A percentile compares a stretch with the other conserved stretches of the same genome.
phyloP scores from a whole-genome alignment of 2,888 invertebrate genomes.

The Noctua janthina region DNA sequence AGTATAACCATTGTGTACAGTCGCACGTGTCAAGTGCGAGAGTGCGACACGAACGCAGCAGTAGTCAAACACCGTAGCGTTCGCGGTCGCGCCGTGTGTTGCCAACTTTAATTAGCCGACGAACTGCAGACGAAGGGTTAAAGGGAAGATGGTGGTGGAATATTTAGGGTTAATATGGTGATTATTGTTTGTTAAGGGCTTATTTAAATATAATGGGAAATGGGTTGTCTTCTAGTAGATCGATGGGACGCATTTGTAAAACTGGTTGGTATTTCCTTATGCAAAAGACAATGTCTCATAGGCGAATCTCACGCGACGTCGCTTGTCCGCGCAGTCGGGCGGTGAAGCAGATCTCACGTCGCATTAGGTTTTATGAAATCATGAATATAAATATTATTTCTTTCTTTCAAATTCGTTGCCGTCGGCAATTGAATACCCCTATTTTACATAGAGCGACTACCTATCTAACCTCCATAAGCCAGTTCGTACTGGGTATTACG shows the following conservation, averaged over 20 bases:
- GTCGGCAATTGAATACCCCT: too few relatives aligned
- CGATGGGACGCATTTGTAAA: not conserved
- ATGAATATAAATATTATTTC: too few relatives aligned
- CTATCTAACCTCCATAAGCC: too few relatives aligned
- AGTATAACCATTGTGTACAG: conserved; percentile 18
- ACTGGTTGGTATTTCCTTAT: not conserved
- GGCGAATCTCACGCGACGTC: not conserved
- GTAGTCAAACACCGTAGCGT: conserved; percentile 67
- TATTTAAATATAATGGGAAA: not conserved
- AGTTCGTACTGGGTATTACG: too few relatives aligned
- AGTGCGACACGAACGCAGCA: conserved; percentile 58
- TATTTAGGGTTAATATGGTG: conserved; percentile 11
- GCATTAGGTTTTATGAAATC: too few relatives aligned
- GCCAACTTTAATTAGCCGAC: conserved; percentile 84
- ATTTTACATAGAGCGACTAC: too few relatives aligned
- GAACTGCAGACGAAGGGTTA: conserved; percentile 73
- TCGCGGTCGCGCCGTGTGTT: conserved; percentile 72
- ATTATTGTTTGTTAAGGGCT: not conserved
- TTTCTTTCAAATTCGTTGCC: too few relatives aligned
- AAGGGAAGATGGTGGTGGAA: conserved; percentile 64
- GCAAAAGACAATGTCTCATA: not conserved
- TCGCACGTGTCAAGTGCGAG: conserved; percentile 41
- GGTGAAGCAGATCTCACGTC: not conserved
- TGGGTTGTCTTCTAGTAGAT: not conserved
- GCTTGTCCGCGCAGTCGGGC: too few relatives aligned